phyloP scores from a whole-genome alignment of 92 coral and sea anemone genomes.

The Galaxea fascicularis region DNA sequence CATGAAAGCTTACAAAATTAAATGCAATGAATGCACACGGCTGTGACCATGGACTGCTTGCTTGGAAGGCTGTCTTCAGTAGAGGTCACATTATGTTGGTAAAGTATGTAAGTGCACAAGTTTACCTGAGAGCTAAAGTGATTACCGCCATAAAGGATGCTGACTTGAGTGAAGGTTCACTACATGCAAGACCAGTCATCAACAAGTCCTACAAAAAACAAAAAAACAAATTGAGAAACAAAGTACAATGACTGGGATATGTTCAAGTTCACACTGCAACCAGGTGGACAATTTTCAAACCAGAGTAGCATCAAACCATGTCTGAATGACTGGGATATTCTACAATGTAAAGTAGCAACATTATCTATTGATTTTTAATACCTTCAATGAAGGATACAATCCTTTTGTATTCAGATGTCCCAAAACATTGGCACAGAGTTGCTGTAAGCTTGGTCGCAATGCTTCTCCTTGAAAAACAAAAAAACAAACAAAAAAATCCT shows the following conservation, averaged over 20 bases:
- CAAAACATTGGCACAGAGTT: constrained; percentile 89
- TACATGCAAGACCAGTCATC: constrained; percentile 90
- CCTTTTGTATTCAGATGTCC: constrained; percentile 86
- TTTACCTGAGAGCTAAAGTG: constrained; percentile 88
- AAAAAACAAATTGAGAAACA: not conserved
- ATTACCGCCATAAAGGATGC: constrained; percentile 86
- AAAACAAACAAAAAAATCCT: not conserved
- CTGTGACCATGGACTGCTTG: not conserved
- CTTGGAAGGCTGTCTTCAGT: not conserved
- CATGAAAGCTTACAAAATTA: not conserved
- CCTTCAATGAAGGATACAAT: constrained; percentile 86
- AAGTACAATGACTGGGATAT: too few relatives aligned
- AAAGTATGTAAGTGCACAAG: too few relatives aligned
- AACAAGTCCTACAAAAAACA: constrained; percentile 71
- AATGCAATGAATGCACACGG: not conserved
- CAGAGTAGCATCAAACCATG: not conserved
- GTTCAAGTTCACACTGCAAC: too few relatives aligned
- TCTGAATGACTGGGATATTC: too few relatives aligned
- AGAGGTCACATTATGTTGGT: not conserved
- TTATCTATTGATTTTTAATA: constrained; percentile 18
- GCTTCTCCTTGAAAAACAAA: constrained; percentile 73
- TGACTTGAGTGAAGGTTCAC: constrained; percentile 82
- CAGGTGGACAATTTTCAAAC: too few relatives aligned
- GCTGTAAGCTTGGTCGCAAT: constrained; percentile 87
- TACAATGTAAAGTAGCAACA: not conserved